phyloP scores from a whole-genome alignment of 1,140 invertebrate species.

The Zaprionus tsacasi region DNA sequence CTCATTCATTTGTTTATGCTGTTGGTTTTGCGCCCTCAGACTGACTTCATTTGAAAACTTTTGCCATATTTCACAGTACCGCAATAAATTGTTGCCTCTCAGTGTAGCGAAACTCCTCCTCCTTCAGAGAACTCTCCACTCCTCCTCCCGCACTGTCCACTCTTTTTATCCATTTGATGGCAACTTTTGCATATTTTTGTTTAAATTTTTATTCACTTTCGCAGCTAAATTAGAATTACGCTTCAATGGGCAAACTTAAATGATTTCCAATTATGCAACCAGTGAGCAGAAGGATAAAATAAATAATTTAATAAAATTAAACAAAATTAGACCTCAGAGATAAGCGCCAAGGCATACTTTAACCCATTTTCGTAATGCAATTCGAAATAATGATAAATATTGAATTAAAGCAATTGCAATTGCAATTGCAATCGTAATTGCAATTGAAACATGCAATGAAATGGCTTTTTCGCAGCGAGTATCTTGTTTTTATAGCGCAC shows the following conservation, averaged over 20 bases:
- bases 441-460: slow-evolving; percentile 23
- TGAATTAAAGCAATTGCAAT: slow-evolving; percentile 45
- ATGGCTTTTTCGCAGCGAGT: slow-evolving; percentile 9
- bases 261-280: slow-evolving; percentile 67
- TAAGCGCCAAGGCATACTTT: slow-evolving; percentile 18
- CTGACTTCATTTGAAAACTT: slow-evolving; percentile 75
- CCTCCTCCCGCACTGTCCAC: not conserved
- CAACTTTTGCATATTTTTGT: slow-evolving; percentile 48
- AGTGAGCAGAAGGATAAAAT: not conserved
- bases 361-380: slow-evolving; percentile 37
- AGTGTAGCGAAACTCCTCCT: not conserved
- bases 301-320: slow-evolving; percentile 25
- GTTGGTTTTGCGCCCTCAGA: slow-evolving; percentile 30
- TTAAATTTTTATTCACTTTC: slow-evolving; percentile 20
- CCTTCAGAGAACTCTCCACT: not conserved
- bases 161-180: slow-evolving; percentile 22
- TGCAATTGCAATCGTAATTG: slow-evolving; percentile 33
- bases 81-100: slow-evolving; percentile 69
- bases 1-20: slow-evolving; percentile 55
- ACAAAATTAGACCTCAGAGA: slow-evolving; percentile 13
- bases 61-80: slow-evolving; percentile 68
- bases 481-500: slow-evolving; percentile 23
- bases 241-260: slow-evolving; percentile 53
- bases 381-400: slow-evolving; percentile 60
- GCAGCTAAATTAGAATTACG: slow-evolving; percentile 9